Percentiles rank a stretch among this genome's conserved stretches.
Evolutionary conservation across 1,140 invertebrate genomes (phyloP).

Genomic region (Drosophila pallidifrons): DNA sequence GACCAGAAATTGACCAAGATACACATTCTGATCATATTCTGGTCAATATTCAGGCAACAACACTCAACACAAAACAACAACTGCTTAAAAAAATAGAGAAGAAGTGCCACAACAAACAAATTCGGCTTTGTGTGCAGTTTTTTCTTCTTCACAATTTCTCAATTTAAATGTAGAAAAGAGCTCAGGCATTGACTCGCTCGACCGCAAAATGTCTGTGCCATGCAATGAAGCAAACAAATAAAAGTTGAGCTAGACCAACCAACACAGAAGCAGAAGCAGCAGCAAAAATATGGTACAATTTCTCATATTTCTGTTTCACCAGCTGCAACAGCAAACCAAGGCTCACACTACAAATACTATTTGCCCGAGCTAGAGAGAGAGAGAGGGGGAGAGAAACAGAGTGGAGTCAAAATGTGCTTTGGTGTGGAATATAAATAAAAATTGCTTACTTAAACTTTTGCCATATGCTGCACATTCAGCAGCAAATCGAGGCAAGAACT

Average conservation of each 20-base stretch:
- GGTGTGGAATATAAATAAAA: conserved; percentile 73
- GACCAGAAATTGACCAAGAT: conserved; percentile 45
- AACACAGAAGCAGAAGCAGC: conserved; percentile 8
- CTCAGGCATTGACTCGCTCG: conserved; percentile 68
- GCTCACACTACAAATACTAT: conserved; percentile 1
- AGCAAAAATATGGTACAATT: conserved; percentile 79
- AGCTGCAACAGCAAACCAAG: conserved; percentile 38
- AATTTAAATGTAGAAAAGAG: conserved; percentile 48
- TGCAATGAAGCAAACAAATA: conserved; percentile 81
- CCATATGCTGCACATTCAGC: conserved; percentile 76
- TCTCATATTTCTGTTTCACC: conserved; percentile 65
- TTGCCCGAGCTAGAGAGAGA: background rate
- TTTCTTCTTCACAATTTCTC: conserved; percentile 27
- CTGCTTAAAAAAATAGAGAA: background rate
- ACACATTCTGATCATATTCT: conserved; percentile 25
- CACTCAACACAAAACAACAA: background rate
- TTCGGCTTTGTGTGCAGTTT: conserved; percentile 42
- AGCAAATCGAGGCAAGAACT: conserved; percentile 62
- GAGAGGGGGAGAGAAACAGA: background rate
- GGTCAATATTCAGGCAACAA: conserved; percentile 12
- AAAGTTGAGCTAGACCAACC: conserved; percentile 70
- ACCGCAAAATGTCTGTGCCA: conserved; percentile 75
- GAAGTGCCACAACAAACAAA: conserved; percentile 35
- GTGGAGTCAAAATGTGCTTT: conserved; percentile 23
- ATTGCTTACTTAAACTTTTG: conserved; percentile 81